phyloP scores from a whole-genome alignment of 2,113 vertebrate genomes.

The Gnathochromis pfefferi region DNA sequence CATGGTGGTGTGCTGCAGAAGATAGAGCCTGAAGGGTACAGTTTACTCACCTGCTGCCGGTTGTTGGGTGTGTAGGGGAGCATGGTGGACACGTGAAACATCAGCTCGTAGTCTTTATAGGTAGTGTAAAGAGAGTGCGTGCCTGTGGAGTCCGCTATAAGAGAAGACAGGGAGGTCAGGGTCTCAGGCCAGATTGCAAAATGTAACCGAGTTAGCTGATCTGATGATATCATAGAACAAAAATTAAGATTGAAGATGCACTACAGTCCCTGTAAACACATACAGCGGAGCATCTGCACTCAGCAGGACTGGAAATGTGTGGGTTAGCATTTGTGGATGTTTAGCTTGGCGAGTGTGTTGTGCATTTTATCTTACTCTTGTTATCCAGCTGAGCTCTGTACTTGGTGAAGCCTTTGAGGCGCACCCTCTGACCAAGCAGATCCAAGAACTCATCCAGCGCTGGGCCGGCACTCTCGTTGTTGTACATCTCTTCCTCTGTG shows the following conservation, averaged over 20 bases:
- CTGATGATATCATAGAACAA: background rate
- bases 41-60: slow-evolving; percentile 86
- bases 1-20: background rate
- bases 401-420: slow-evolving; percentile 92
- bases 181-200: background rate
- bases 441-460: slow-evolving; percentile 95
- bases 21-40: background rate
- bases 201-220: background rate
- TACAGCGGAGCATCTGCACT: background rate
- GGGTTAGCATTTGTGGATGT: background rate
- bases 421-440: slow-evolving; percentile 92
- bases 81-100: slow-evolving; percentile 98
- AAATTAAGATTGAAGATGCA: background rate
- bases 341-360: background rate
- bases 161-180: background rate
- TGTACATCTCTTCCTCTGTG: slow-evolving; percentile 98
- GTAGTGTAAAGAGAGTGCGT: slow-evolving; percentile 96
- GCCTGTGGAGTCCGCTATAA: slow-evolving; percentile 92
- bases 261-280: background rate
- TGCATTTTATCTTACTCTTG: slow-evolving; percentile 81
- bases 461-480: slow-evolving; percentile 89
- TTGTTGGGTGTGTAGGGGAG: slow-evolving; percentile 96
- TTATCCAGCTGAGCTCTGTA: slow-evolving; percentile 97
- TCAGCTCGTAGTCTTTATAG: slow-evolving; percentile 96
- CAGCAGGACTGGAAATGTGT: background rate